These are phyloP conservation scores for Octodon degus DNA, from an alignment of 2,113 vertebrate species.

Conservation along the genomic window DNA sequence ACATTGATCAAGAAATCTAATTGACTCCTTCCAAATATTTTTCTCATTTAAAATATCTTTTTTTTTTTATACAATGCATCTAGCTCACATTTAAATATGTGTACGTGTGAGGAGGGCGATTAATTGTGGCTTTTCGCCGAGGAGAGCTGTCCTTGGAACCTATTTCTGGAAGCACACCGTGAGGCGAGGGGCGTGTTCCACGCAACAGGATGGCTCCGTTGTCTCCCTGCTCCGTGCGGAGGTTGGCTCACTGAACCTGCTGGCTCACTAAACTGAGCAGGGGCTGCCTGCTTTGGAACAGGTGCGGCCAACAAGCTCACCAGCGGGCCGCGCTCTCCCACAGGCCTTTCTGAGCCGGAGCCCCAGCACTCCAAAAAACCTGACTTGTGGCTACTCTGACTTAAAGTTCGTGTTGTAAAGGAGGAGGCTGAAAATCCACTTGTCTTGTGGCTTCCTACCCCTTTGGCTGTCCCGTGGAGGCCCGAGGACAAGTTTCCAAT, in stretches of 20 bases:
- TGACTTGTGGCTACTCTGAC: background rate
- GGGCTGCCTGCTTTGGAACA: background rate
- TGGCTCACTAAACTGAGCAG: conserved; percentile 6
- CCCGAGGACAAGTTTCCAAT: background rate
- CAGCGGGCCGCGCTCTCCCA: background rate
- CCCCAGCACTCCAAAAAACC: background rate
- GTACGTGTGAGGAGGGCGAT: no score
- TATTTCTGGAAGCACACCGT: conserved; percentile 47
- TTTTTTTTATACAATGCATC: background rate
- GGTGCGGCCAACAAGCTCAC: background rate
- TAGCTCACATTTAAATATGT: background rate
- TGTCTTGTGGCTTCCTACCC: background rate
- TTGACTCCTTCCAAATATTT: background rate
- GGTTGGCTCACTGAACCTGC: conserved; percentile 56
- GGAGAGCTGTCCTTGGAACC: conserved; percentile 1
- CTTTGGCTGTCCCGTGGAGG: background rate
- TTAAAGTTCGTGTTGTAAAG: background rate
- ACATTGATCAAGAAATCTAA: background rate
- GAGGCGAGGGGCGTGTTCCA: background rate
- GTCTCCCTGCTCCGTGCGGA: background rate
- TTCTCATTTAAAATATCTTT: background rate
- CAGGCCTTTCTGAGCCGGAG: background rate
- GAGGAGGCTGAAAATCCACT: background rate
- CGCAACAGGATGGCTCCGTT: background rate
- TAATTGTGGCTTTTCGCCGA: background rate